Percentiles rank a stretch among this genome's conserved stretches.
Evolutionary conservation across 2,797 vertebrate species (phyloP).

Genomic region (Sciurus vulgaris): DNA sequence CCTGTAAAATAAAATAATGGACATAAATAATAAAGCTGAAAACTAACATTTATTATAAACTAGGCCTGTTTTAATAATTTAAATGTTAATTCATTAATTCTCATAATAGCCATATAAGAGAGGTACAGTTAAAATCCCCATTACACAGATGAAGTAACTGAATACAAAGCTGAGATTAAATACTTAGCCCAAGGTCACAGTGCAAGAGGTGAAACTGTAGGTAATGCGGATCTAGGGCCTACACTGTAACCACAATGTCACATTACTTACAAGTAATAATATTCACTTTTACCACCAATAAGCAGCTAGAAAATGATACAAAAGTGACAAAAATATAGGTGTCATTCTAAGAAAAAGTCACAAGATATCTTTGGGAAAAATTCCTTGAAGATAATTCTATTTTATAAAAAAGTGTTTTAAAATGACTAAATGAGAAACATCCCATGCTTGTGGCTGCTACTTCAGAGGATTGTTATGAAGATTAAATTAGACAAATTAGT

Average conservation of each 20-base stretch:
- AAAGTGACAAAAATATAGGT: neutral
- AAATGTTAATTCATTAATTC: constrained; percentile 30
- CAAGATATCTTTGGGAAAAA: neutral
- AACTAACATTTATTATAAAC: neutral
- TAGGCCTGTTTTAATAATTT: neutral
- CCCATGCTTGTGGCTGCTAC: neutral
- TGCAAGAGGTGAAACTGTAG: neutral
- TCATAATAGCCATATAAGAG: neutral
- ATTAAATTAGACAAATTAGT: neutral
- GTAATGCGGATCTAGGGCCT: neutral
- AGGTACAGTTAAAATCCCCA: neutral
- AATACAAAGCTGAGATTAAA: neutral
- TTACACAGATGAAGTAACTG: neutral
- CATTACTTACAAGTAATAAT: neutral
- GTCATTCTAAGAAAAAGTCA: neutral
- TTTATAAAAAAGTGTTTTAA: neutral
- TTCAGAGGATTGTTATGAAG: neutral
- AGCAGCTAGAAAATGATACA: neutral
- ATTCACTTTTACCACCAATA: neutral
- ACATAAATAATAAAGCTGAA: neutral
- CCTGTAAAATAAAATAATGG: neutral
- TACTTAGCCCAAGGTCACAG: neutral
- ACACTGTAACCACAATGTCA: neutral
- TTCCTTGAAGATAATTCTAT: neutral
- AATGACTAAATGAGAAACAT: neutral